Evolutionary conservation across 92 coral and sea anemone genomes (phyloP).

Genomic region (Phenganax marumi): DNA sequence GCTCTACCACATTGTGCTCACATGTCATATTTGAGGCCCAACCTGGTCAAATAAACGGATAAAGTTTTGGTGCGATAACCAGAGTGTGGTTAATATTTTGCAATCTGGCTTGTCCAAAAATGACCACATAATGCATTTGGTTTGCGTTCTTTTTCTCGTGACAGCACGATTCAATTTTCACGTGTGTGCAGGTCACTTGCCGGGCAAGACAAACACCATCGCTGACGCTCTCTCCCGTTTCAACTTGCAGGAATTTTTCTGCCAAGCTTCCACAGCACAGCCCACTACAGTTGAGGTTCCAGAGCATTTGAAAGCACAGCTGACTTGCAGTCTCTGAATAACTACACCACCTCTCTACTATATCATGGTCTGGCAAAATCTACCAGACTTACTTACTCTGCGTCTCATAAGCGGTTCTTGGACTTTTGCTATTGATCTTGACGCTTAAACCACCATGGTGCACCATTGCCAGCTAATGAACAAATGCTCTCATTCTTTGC

Average conservation of each 20-base stretch:
- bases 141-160: constrained; percentile 44
- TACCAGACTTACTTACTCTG: background rate
- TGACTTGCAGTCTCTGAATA: background rate
- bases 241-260: too few species aligned
- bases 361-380: background rate
- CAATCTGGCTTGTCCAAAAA: constrained; percentile 22
- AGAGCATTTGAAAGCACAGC: background rate
- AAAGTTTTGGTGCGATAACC: constrained; percentile 40
- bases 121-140: constrained; percentile 12
- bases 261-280: background rate
- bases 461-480: too few species aligned
- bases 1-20: constrained; percentile 46
- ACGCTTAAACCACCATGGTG: too few species aligned
- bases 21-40: too few species aligned
- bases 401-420: background rate
- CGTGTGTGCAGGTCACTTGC: background rate
- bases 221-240: too few species aligned
- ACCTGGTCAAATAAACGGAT: constrained; percentile 43
- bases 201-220: constrained; percentile 6
- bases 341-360: background rate
- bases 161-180: too few species aligned
- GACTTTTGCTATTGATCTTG: too few species aligned
- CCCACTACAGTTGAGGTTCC: background rate
- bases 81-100: too few species aligned
- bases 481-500: too few species aligned